Evolutionary conservation across 2,888 invertebrate species (phyloP).

Genomic region (Griposia aprilina): DNA sequence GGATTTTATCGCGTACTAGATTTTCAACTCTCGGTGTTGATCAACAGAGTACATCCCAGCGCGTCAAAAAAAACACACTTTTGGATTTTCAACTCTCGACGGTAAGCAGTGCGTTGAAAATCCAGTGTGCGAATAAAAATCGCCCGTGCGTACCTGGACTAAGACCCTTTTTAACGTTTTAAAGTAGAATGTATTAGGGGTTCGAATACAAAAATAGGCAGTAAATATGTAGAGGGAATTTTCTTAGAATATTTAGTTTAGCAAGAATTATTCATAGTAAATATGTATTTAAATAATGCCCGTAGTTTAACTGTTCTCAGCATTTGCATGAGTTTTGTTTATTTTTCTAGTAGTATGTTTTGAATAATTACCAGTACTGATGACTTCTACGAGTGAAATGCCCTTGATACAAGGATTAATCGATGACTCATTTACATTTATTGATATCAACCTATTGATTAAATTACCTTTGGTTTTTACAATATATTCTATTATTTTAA

Average conservation of each 20-base stretch:
- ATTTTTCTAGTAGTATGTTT: slow-evolving; percentile 21
- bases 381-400: background rate
- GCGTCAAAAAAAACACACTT: too few relatives aligned
- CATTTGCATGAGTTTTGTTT: slow-evolving; percentile 54
- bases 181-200: background rate
- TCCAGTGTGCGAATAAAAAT: too few relatives aligned
- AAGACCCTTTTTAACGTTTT: background rate
- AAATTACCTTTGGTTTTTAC: background rate
- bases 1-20: too few relatives aligned
- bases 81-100: too few relatives aligned
- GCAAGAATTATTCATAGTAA: background rate
- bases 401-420: background rate
- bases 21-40: too few relatives aligned
- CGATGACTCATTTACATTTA: slow-evolving; percentile 8
- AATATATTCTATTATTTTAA: background rate
- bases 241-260: background rate
- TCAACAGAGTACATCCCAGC: too few relatives aligned
- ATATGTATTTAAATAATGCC: background rate
- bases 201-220: background rate
- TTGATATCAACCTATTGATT: too few relatives aligned
- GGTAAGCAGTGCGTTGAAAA: too few relatives aligned
- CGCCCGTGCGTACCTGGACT: too few relatives aligned
- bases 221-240: background rate
- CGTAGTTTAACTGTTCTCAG: slow-evolving; percentile 11
- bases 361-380: slow-evolving; percentile 49